Evolutionary conservation across 2,797 vertebrate genomes (phyloP).

Genomic region (Harpagifer antarcticus): DNA sequence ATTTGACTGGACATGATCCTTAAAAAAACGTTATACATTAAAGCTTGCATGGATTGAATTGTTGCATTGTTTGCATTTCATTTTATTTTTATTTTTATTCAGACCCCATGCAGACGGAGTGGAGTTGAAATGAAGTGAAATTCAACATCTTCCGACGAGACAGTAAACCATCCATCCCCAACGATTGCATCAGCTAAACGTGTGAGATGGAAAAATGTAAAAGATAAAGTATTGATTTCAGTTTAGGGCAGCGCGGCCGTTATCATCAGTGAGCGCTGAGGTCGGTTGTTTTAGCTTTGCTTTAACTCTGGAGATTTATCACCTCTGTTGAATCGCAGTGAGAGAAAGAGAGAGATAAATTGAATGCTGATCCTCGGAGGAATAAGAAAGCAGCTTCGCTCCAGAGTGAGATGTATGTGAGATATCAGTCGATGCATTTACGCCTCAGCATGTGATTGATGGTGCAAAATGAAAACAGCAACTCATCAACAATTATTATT

Average conservation of each 20-base stretch:
- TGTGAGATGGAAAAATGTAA: slow-evolving; percentile 56
- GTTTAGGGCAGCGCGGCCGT: slow-evolving; percentile 62
- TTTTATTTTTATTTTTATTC: background rate
- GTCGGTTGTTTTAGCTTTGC: slow-evolving; percentile 71
- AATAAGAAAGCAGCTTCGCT: slow-evolving; percentile 61
- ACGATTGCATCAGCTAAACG: slow-evolving; percentile 45
- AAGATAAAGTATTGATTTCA: slow-evolving; percentile 78
- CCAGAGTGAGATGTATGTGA: slow-evolving; percentile 65
- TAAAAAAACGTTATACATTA: no score
- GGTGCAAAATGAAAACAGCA: slow-evolving; percentile 45
- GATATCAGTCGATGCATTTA: slow-evolving; percentile 55
- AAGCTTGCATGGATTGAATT: background rate
- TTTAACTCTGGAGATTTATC: slow-evolving; percentile 67
- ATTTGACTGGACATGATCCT: background rate
- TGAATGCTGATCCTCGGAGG: slow-evolving; percentile 61
- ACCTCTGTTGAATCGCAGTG: slow-evolving; percentile 51
- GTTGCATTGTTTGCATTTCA: background rate
- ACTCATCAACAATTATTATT: slow-evolving; percentile 55
- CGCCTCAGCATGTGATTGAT: slow-evolving; percentile 51
- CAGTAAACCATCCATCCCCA: slow-evolving; percentile 14
- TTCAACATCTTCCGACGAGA: slow-evolving; percentile 10
- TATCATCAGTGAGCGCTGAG: slow-evolving; percentile 67
- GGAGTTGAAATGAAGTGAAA: slow-evolving; percentile 15
- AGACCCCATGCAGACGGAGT: background rate
- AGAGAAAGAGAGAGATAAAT: slow-evolving; percentile 58